phyloP scores from a whole-genome alignment of 1,140 invertebrate species.

The Drosophila hydei region DNA sequence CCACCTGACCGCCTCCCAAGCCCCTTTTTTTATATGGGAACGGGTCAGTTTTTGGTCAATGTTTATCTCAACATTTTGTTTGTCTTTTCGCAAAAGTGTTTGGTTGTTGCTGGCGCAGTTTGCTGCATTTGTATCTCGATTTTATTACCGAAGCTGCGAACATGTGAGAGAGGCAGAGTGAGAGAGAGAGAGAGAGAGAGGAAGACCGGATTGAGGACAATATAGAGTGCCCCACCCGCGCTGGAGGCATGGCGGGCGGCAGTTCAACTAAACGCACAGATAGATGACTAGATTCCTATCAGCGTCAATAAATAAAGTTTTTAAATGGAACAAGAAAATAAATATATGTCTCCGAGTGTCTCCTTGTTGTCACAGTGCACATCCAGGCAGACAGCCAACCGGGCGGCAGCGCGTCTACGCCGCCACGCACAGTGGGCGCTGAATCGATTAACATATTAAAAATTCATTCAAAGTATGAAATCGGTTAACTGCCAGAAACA shows the following conservation, averaged over 20 bases:
- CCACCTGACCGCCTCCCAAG: neutral
- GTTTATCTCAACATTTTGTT: constrained; percentile 64
- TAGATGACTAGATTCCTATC: constrained; percentile 79
- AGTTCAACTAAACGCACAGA: constrained; percentile 63
- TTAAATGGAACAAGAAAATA: constrained; percentile 81
- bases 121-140: constrained; percentile 61
- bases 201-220: neutral
- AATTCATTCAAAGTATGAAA: too few species aligned
- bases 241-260: neutral
- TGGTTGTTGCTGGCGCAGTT: constrained; percentile 1
- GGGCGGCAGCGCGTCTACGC: neutral
- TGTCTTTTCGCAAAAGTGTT: constrained; percentile 56
- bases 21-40: neutral
- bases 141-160: constrained; percentile 63
- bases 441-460: too few species aligned
- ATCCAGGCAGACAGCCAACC: constrained; percentile 20
- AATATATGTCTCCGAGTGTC: constrained; percentile 67
- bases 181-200: constrained; percentile 1
- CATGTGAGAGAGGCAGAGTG: constrained; percentile 34
- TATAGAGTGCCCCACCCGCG: neutral
- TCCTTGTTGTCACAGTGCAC: constrained; percentile 64
- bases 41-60: constrained; percentile 59
- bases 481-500: too few species aligned
- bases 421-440: constrained; percentile 27
- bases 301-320: constrained; percentile 81